Percentiles rank a stretch among this genome's conserved stretches.
Conservation (phyloP, 2,888 invertebrate genomes). For the Labia minor region DNA sequence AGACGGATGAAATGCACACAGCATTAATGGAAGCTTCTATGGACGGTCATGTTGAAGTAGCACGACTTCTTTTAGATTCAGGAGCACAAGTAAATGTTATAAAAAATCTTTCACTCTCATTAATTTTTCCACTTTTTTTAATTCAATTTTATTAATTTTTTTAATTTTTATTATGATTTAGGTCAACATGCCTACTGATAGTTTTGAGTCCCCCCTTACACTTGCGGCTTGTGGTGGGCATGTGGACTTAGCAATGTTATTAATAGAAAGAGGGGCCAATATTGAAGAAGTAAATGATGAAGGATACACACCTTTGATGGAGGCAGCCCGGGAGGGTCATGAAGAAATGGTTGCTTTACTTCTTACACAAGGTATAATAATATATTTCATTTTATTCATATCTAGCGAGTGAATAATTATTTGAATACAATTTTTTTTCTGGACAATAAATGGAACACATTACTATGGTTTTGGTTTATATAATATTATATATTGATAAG, state of each 20-base stretch:
- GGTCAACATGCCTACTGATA: conserved; percentile 98
- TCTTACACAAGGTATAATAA: conserved; percentile 60
- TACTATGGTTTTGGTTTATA: background rate
- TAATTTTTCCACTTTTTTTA: background rate
- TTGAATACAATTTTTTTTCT: conserved; percentile 18
- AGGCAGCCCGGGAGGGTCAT: conserved; percentile 96
- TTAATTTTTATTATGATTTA: conserved; percentile 25
- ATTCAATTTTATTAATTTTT: background rate
- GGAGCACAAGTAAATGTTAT: conserved; percentile 71
- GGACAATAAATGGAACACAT: background rate
- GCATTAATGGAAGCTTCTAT: conserved; percentile 99
- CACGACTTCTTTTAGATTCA: conserved; percentile 82
- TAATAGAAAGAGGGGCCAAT: conserved; percentile 94
- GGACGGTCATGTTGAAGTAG: conserved; percentile 99
- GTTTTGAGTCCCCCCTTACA: conserved; percentile 97
- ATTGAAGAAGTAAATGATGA: conserved; percentile 99
- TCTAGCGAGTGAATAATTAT: no score
- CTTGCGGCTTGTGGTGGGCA: conserved; percentile 98
- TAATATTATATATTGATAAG: no score
- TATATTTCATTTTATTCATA: conserved; percentile 17
- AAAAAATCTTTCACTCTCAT: background rate
- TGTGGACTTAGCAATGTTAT: conserved; percentile 87
- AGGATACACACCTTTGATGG: conserved; percentile 98
- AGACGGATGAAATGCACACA: conserved; percentile 99
- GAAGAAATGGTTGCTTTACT: conserved; percentile 95